Percentiles rank a stretch among this genome's conserved stretches.
Conservation (phyloP, 2,888 invertebrate species). For the Hypolimnas misippus region DNA sequence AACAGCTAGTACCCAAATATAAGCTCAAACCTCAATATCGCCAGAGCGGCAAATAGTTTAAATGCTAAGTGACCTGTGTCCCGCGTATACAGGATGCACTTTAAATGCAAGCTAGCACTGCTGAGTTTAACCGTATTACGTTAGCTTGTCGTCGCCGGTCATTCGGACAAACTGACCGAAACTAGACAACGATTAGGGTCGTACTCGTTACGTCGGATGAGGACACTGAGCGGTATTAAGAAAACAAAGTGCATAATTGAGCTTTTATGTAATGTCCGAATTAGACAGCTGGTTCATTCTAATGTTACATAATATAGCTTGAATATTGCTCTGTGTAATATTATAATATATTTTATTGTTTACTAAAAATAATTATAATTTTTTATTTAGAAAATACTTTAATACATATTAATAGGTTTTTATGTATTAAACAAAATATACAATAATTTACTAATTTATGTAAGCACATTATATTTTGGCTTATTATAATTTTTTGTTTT, state of each 20-base stretch:
- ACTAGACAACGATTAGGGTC: conserved; percentile 47
- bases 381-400: no score
- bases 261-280: conserved; percentile 12
- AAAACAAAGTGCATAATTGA: conserved; percentile 22
- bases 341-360: no score
- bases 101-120: conserved; percentile 55
- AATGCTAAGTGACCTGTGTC: conserved; percentile 34
- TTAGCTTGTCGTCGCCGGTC: conserved; percentile 57
- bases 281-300: conserved; percentile 2
- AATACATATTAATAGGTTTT: no score
- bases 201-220: conserved; percentile 31
- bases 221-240: conserved; percentile 12
- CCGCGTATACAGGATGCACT: conserved; percentile 33
- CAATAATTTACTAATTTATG: no score
- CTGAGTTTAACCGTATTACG: conserved; percentile 66
- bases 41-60: conserved; percentile 20
- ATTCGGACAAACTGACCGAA: conserved; percentile 58
- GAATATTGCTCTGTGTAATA: not conserved
- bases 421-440: no score
- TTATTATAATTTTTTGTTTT: no score
- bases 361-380: no score
- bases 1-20: conserved; percentile 16
- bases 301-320: not conserved
- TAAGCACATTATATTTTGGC: no score
- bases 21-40: conserved; percentile 13